Base-by-base conservation (phyloP, 2,888 invertebrate species). In the Odontomyia ornata region DNA sequence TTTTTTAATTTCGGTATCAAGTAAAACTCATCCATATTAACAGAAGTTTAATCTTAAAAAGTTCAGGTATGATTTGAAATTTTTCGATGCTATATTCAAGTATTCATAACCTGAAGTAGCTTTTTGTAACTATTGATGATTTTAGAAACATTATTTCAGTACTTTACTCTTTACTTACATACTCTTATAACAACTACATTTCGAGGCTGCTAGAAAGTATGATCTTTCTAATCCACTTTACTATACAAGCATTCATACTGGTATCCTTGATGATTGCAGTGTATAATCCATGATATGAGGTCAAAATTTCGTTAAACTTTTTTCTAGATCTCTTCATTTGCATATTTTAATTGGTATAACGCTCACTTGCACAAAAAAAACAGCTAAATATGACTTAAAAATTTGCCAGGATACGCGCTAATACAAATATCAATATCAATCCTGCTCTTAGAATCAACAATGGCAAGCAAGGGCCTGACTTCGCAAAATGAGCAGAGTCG, bases 401-500 rank as follows among this genome's bases (percentile, higher is more conserved):
- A 28, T 23, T 43, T 36, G 65, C 65, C 43, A 2, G 3, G 3
- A 36, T 18, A 21, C 69, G 2, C 47, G 13, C 69, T 43, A 25
- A 46, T 43, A 69, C 43, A 67, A 67, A 67, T 67, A 67, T 67
- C 65, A 43, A 67, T 67, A 43, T 43, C 43, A 23, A 5, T 7
- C 18, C n/a, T 27, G 15, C 1, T 7, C 23, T 11, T 47, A 46
- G 69, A 15, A 25, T 25, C 69, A 69, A 69, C 69, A 69, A 69
- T 25, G 28, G 28, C 13, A n/a, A 15, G 30, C 5, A 18, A 21
- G 36, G 3, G 15, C 57, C 73, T 73, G 73, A 73, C 73, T 73
- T 60, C 57, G 43, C 73, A 60, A 73, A 73, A 73, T 73, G 57
- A 73, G 60, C 73, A 73, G 36, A 5, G 9, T 3, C 9, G 36